Evolutionary conservation across 2,888 invertebrate genomes (phyloP), one percentile per base, ranked within the genome.

Genomic region (Dendrolimus houi): DNA sequence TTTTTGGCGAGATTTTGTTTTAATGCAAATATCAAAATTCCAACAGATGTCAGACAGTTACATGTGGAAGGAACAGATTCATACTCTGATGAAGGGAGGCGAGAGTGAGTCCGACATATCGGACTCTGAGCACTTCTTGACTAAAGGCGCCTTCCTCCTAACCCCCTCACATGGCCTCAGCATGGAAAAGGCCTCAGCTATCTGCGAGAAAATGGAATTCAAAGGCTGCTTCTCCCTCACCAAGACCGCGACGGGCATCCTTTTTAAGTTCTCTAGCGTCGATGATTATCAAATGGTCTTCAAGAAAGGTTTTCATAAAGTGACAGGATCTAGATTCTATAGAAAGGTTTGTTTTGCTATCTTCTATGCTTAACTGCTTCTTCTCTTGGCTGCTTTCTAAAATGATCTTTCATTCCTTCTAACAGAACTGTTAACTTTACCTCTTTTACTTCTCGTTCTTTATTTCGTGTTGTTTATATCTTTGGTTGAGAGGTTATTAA

Each of bases 171-270:
- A 96, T 85, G 96, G 96, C 75, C 91, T 96, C 69, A 95, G 94
- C 77, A 94, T 96, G 93, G 96, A 96, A 85, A 95, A 96, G 67
- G 96, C 96, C 2, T 95, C 96, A 53, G 92, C 94, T 69, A 96
- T 96, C 74, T 96, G 96, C 87, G 96, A 96, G 91, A 96, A 96
- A 83, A 95, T 96, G 93, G 96, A 95, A 87, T 96, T 96, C 87
- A 94, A 95, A 72, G 96, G 96, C 57, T 95, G 96, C 73, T 96
- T 96, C 88, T 95, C 95, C 67, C 91, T 96, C 69, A 96, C 96
- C 64, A 96, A 96, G 91, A 96, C 96, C 1, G 96, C 96, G 56
- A 96, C 96, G 54, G 96, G 96, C 59, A 96, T 96, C 74, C 92
- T 96, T 63, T 96, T 96, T 91, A 96, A 96, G 86, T 96, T 96